phyloP scores from a whole-genome alignment of 2,113 vertebrate genomes.

The Raja brachyura region DNA sequence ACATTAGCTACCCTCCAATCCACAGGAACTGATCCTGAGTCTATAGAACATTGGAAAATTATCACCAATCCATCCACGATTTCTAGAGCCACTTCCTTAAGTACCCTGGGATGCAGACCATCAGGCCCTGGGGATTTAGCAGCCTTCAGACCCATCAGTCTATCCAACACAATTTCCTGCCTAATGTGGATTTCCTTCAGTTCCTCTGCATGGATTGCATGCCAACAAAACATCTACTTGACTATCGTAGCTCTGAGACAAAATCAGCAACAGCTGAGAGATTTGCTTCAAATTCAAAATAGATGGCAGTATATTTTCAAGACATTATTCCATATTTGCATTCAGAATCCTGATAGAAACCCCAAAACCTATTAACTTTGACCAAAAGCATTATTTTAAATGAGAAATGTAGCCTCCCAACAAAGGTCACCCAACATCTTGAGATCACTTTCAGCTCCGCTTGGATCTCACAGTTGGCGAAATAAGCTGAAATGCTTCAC shows the following conservation, averaged over 20 bases:
- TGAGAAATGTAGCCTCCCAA: not conserved
- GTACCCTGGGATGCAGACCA: too few species aligned
- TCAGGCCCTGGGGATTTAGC: too few species aligned
- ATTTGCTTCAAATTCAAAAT: not conserved
- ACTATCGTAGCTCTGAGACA: not conserved
- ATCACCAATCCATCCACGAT: too few species aligned
- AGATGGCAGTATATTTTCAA: not conserved
- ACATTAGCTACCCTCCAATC: too few species aligned
- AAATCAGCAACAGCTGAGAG: not conserved
- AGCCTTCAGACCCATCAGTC: too few species aligned
- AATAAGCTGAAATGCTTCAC: not conserved
- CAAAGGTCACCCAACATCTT: not conserved
- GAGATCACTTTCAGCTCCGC: not conserved
- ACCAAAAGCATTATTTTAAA: not conserved
- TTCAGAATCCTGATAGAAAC: not conserved
- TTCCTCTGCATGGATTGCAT: too few species aligned
- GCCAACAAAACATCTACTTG: not conserved
- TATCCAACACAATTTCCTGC: too few species aligned
- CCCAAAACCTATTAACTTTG: not conserved
- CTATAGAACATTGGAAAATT: too few species aligned
- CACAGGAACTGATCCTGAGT: too few species aligned
- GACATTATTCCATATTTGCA: not conserved
- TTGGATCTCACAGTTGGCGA: not conserved
- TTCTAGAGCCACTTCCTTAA: too few species aligned
- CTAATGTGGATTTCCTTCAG: too few species aligned